phyloP scores from a whole-genome alignment of 2,113 vertebrate species.

The Pyrgilauda ruficollis region DNA sequence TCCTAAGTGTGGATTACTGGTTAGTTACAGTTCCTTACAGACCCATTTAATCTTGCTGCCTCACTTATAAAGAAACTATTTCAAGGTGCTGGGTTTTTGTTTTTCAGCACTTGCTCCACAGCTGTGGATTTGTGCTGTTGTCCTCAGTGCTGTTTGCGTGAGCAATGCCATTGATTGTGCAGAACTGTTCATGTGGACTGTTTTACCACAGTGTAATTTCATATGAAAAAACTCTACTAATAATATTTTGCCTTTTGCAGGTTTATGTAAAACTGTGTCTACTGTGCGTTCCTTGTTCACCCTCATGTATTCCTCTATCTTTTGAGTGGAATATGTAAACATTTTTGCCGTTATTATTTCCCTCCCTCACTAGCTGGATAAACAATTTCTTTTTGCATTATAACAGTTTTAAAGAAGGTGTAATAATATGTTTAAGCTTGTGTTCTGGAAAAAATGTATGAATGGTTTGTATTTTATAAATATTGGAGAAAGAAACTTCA shows the following conservation, averaged over 20 bases:
- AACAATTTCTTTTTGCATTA: neutral
- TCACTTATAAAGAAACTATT: conserved; percentile 11
- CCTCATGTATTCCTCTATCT: neutral
- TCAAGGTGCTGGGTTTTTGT: neutral
- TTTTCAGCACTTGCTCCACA: neutral
- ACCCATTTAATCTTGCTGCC: neutral
- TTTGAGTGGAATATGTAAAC: neutral
- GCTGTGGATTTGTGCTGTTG: neutral
- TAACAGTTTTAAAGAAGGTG: neutral
- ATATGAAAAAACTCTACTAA: neutral
- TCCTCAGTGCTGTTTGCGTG: neutral
- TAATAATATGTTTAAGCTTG: neutral
- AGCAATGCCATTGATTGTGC: neutral
- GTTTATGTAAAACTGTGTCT: neutral
- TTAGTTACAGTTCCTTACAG: conserved; percentile 9
- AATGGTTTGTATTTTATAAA: neutral
- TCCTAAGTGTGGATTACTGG: neutral
- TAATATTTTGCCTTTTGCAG: neutral
- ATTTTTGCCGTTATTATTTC: neutral
- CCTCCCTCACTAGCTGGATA: neutral
- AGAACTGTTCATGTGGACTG: neutral
- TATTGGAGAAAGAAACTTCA: neutral
- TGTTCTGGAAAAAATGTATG: neutral
- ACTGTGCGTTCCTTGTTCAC: fast-evolving
- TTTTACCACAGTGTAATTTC: neutral